Conservation (phyloP, 2,113 vertebrate species). For the Lynx canadensis region DNA sequence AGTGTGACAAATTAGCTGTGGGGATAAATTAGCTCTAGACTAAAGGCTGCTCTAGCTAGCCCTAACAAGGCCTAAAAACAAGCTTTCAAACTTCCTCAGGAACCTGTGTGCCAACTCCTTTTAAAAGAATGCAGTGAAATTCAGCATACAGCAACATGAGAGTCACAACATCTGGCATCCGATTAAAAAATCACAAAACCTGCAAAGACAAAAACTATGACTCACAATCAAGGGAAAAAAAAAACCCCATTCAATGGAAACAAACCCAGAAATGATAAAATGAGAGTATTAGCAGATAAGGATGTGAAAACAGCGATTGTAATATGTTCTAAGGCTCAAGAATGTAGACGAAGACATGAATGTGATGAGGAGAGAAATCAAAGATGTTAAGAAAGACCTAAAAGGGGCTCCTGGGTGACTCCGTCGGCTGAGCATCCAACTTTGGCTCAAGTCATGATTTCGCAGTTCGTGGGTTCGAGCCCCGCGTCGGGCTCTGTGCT, state of each 20-base stretch:
- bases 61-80: not conserved
- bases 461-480: too few relatives aligned
- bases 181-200: not conserved
- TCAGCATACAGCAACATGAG: not conserved
- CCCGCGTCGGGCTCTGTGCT: too few relatives aligned
- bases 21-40: not conserved
- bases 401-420: not conserved
- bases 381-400: not conserved
- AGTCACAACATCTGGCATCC: not conserved
- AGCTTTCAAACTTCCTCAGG: not conserved
- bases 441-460: too few relatives aligned
- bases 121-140: not conserved
- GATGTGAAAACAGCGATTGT: not conserved
- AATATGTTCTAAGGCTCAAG: not conserved
- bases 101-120: not conserved
- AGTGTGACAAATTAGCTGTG: not conserved
- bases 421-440: too few relatives aligned
- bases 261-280: slow-evolving; percentile 1
- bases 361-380: not conserved
- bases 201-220: not conserved
- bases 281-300: not conserved
- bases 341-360: not conserved
- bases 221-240: not conserved
- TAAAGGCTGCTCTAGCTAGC: not conserved
- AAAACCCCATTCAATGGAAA: not conserved